Conservation (phyloP, 2,888 invertebrate genomes). For the Loripinus fragilis region DNA sequence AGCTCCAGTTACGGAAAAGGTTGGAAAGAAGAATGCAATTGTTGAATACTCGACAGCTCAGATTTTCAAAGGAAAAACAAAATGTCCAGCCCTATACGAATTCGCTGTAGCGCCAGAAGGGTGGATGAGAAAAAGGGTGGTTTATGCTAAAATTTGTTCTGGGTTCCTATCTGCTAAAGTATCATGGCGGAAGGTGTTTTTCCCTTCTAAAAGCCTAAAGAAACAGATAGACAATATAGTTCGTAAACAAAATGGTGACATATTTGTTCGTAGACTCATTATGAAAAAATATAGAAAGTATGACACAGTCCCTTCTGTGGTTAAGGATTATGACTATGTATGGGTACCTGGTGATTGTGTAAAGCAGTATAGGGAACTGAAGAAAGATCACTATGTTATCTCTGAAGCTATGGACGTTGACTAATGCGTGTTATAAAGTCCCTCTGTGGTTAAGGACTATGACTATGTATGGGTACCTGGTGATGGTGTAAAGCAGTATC, state of each 20-base stretch:
- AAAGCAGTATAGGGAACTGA: neutral
- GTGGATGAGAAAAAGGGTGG: constrained; percentile 3
- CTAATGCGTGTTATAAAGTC: too few relatives aligned
- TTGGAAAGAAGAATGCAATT: too few relatives aligned
- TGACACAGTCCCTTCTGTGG: neutral
- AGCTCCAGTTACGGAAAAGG: too few relatives aligned
- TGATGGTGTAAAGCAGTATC: too few relatives aligned
- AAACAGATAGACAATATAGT: constrained; percentile 27
- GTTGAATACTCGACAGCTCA: neutral
- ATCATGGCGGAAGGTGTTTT: neutral
- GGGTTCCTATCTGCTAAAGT: neutral
- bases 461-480: too few relatives aligned
- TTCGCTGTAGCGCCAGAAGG: constrained; percentile 6
- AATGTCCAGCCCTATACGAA: constrained; percentile 13
- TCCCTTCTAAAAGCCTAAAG: neutral
- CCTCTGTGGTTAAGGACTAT: too few relatives aligned
- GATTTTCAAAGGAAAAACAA: constrained; percentile 13
- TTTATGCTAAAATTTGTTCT: neutral
- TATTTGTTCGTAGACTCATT: constrained; percentile 22
- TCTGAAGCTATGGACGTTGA: constrained; percentile 5
- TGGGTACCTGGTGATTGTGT: constrained; percentile 5
- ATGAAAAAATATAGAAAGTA: neutral
- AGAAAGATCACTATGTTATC: neutral
- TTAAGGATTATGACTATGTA: constrained; percentile 20
- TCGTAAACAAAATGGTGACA: constrained; percentile 6